These are phyloP conservation scores for Himalopsyche tibetana DNA, from an alignment of 2,888 invertebrate genomes.

Conservation along the genomic window DNA sequence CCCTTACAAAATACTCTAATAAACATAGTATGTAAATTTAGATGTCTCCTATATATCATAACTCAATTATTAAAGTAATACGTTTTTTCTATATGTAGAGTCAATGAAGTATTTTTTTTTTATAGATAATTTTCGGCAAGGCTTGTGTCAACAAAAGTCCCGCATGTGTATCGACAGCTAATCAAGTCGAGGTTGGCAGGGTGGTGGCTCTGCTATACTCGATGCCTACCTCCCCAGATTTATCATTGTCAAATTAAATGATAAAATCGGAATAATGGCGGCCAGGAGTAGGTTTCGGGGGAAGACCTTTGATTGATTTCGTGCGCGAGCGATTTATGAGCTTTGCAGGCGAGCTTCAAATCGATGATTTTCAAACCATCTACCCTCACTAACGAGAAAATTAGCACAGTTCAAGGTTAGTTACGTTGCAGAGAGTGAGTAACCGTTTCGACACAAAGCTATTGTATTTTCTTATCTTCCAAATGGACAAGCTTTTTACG, in stretches of 20 bases:
- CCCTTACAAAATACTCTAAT: too few relatives aligned
- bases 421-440: not conserved
- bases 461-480: not conserved
- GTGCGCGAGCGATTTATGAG: slow-evolving; percentile 15
- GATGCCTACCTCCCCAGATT: slow-evolving; percentile 1
- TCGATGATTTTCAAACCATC: slow-evolving; percentile 15
- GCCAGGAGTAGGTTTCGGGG: slow-evolving; percentile 27
- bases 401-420: not conserved
- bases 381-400: not conserved
- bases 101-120: too few relatives aligned
- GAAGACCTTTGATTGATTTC: slow-evolving; percentile 29
- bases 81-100: too few relatives aligned
- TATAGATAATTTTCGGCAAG: not conserved
- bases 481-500: too few relatives aligned
- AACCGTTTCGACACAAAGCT: not conserved
- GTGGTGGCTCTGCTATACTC: not conserved
- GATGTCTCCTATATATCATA: too few relatives aligned
- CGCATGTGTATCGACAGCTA: slow-evolving; percentile 18
- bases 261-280: slow-evolving; percentile 30
- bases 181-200: not conserved
- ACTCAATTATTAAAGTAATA: too few relatives aligned
- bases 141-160: not conserved
- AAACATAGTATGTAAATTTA: too few relatives aligned
- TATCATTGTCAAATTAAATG: slow-evolving; percentile 34
- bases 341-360: slow-evolving; percentile 11